A percentile compares a stretch with the other conserved stretches of the same genome.
Evolutionary conservation across 2,113 vertebrate species (phyloP).

Genomic region (Nyctereutes procyonoides): DNA sequence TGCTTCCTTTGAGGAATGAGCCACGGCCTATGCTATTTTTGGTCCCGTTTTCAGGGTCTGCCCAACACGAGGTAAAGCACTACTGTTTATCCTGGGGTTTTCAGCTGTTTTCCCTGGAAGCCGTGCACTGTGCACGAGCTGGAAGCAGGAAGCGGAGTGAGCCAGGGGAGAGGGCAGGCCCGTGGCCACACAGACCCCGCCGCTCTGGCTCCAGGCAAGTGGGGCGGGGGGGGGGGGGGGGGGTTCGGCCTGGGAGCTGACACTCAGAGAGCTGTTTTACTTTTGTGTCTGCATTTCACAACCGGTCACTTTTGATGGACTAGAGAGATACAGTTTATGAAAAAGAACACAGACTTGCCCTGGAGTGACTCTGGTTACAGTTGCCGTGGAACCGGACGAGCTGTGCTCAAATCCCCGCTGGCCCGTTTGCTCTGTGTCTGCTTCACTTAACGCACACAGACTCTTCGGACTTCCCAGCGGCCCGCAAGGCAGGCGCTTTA

Average conservation of each 20-base stretch:
- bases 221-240: no score
- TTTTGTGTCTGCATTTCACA: background rate
- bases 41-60: background rate
- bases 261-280: background rate
- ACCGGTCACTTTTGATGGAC: background rate
- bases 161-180: background rate
- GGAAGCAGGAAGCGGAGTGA: background rate
- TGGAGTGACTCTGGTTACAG: background rate
- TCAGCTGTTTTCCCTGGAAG: background rate
- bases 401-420: background rate
- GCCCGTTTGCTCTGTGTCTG: background rate
- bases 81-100: background rate
- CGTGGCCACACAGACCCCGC: background rate
- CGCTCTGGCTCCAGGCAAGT: no score
- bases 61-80: background rate
- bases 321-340: background rate
- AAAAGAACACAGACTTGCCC: background rate
- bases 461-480: background rate
- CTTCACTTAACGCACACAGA: accelerated
- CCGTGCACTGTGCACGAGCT: background rate
- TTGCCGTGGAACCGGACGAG: background rate
- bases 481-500: accelerated
- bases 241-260: background rate
- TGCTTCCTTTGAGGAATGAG: background rate
- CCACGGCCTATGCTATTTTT: accelerated